Evolutionary conservation across 2,888 invertebrate species (phyloP).

Genomic region (Abrostola tripartita): DNA sequence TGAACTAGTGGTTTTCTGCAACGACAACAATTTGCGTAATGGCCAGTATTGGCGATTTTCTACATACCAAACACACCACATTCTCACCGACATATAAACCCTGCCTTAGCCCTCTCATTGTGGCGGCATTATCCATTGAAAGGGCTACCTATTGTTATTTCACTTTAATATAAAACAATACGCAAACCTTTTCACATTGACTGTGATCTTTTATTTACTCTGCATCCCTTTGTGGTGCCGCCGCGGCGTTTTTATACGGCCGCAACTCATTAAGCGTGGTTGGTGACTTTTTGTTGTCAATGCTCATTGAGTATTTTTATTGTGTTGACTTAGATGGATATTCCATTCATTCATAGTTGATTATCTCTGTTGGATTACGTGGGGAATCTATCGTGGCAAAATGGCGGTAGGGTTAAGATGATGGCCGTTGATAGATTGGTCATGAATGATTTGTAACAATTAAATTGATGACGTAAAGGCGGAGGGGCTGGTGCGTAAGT

Average conservation of each 20-base stretch:
- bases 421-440: slow-evolving; percentile 7
- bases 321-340: slow-evolving; percentile 65
- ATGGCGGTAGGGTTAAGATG: slow-evolving; percentile 31
- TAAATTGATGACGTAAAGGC: background rate
- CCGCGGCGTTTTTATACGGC: slow-evolving; percentile 80
- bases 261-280: slow-evolving; percentile 80
- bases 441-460: background rate
- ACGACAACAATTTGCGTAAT: too few species aligned
- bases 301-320: slow-evolving; percentile 63
- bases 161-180: slow-evolving; percentile 88
- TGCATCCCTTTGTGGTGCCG: slow-evolving; percentile 79
- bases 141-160: slow-evolving; percentile 87
- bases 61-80: background rate
- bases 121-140: slow-evolving; percentile 87
- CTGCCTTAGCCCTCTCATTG: slow-evolving; percentile 73
- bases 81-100: slow-evolving; percentile 67
- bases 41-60: background rate
- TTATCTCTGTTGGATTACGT: slow-evolving; percentile 37
- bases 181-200: slow-evolving; percentile 81
- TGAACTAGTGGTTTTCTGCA: too few species aligned
- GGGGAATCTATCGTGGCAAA: slow-evolving; percentile 30
- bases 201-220: slow-evolving; percentile 80
- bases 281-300: slow-evolving; percentile 57
- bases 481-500: too few species aligned
- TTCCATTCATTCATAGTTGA: slow-evolving; percentile 57